phyloP scores from a whole-genome alignment of 2,113 vertebrate species.

The Actenoides hombroni region DNA sequence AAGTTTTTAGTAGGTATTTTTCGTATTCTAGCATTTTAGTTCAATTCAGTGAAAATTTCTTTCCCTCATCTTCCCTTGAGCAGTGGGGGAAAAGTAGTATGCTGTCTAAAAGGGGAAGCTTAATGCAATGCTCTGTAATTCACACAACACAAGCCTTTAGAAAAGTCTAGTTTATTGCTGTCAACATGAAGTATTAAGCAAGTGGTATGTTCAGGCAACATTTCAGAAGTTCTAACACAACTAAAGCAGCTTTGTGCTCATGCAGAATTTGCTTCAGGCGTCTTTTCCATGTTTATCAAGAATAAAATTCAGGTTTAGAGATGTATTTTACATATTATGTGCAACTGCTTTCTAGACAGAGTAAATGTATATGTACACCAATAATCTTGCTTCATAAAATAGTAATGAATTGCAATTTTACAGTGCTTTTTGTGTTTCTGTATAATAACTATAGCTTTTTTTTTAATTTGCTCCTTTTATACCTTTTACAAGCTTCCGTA shows the following conservation, averaged over 20 bases:
- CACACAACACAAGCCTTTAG: neutral
- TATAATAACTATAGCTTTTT: constrained; percentile 77
- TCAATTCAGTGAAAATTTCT: neutral
- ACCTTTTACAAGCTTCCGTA: constrained; percentile 93
- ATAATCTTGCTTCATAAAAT: neutral
- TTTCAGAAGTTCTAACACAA: neutral
- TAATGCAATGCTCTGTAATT: neutral
- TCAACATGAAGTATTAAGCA: neutral
- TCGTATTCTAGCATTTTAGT: neutral
- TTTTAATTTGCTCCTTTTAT: constrained; percentile 81
- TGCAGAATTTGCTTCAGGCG: neutral
- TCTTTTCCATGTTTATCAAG: neutral
- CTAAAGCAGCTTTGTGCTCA: neutral
- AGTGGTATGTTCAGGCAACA: neutral
- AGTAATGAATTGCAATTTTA: neutral
- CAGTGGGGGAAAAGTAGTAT: neutral
- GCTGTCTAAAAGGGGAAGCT: neutral
- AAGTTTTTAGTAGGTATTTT: neutral
- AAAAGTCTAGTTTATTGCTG: neutral
- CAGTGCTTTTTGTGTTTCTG: constrained; percentile 22
- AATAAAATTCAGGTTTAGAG: neutral
- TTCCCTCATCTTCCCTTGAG: neutral
- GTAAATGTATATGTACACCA: neutral
- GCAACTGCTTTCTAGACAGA: neutral
- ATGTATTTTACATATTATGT: neutral